Base-by-base conservation (phyloP, 2,113 vertebrate species). In the Hiodon tergisus region DNA sequence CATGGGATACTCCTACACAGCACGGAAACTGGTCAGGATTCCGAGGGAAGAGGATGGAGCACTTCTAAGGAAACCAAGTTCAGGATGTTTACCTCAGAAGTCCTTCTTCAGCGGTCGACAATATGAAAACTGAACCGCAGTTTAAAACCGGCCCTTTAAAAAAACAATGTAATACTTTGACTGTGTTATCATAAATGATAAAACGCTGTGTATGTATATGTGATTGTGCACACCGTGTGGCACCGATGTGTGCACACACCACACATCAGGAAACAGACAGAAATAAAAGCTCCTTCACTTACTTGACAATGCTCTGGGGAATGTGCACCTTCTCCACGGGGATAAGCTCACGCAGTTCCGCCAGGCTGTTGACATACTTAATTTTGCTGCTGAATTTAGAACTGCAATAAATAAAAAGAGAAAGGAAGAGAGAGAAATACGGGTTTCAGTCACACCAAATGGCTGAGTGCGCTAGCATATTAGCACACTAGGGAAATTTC, bases 361-460 rank as follows among this genome's bases (percentile, higher is more conserved):
- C 91, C 87, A 99, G 76, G 0, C 90, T 96, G 86, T 83, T 92
- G 77, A 98, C 93, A 0, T 98, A 99, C 78, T 92, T 94, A 83
- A 99, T 97, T 87, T 99, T 99, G 85, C 93, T 98, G 91, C 96
- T 99, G 90, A 99, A 99, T 85, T 99, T 99, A 73, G 96, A 92
- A 83, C 97, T 99, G 85, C 73, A 82, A 86, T 85, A 51, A 80
- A 60, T 58, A 82, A 53, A 71, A 31, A 83, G 4, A 72, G 55
- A 60, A 31, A 31, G 31, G 59, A 1, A 8, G 47, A 66, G 73
- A 5, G 6, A 52, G 47, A 61, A 9, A 6, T 2, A 53, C 48
- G 55, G 2, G 50, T 52, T 14, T 0, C 10, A n/a, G 8, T n/a
- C 6, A 6, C 48, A n/a, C 5, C 14, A 47, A 52, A 6, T 6